Evolutionary conservation across 2,888 invertebrate species (phyloP).

Genomic region (Zeuzera pyrina): DNA sequence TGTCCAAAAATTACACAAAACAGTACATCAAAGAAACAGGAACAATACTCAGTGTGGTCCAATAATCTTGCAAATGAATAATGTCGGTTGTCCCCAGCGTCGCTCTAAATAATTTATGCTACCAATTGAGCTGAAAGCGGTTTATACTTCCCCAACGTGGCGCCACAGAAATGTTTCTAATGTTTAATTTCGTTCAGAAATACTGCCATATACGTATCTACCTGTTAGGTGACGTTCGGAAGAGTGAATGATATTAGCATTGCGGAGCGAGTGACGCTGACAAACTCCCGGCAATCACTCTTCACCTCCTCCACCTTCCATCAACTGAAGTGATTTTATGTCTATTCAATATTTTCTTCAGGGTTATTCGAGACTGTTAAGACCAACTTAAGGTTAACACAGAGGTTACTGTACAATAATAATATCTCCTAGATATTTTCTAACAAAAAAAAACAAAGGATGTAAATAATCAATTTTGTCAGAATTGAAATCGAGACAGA

Average conservation of each 20-base stretch:
- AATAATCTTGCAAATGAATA: slow-evolving; percentile 34
- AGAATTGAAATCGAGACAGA: too few species aligned
- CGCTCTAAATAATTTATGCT: slow-evolving; percentile 36
- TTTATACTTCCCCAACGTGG: slow-evolving; percentile 15
- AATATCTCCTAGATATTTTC: too few species aligned
- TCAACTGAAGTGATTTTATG: slow-evolving; percentile 13
- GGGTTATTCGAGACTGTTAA: too few species aligned
- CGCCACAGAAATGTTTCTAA: slow-evolving; percentile 5
- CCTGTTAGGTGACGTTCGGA: background rate
- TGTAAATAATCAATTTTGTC: too few species aligned
- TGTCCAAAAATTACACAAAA: background rate
- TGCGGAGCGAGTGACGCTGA: too few species aligned
- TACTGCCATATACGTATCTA: background rate
- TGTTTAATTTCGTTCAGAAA: slow-evolving; percentile 8
- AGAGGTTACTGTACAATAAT: too few species aligned
- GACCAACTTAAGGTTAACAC: too few species aligned
- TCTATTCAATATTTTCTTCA: slow-evolving; percentile 7
- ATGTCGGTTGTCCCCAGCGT: slow-evolving; percentile 18
- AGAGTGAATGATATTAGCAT: too few species aligned
- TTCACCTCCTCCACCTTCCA: slow-evolving; percentile 5
- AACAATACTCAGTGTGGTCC: slow-evolving; percentile 19
- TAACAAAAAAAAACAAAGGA: too few species aligned
- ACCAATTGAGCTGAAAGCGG: slow-evolving; percentile 36
- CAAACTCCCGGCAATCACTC: too few species aligned
- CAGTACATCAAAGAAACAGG: background rate